Percentiles rank a stretch among this genome's conserved stretches.
phyloP scores from a whole-genome alignment of 2,888 invertebrate genomes.

The Bombylius major region DNA sequence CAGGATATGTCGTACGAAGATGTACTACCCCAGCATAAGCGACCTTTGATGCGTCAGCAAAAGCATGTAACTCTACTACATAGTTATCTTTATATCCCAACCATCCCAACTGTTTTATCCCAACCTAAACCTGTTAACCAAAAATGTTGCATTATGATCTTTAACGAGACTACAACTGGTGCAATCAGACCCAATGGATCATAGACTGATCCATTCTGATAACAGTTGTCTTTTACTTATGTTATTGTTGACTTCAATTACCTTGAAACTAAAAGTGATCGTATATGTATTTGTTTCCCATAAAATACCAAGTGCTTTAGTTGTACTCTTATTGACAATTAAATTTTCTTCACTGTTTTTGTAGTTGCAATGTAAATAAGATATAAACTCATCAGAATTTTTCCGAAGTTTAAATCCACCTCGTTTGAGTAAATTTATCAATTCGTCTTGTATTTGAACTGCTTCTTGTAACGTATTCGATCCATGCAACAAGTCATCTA shows the following conservation, averaged over 20 bases:
- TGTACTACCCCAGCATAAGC: background rate
- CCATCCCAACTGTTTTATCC: background rate
- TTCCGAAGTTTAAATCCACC: conserved; percentile 12
- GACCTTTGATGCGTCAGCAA: conserved; percentile 6
- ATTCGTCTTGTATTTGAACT: conserved; percentile 5
- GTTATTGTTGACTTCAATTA: no score
- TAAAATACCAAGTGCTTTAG: no score
- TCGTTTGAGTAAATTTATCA: conserved; percentile 2
- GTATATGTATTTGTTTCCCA: no score
- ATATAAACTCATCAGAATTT: conserved; percentile 1
- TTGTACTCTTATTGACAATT: no score
- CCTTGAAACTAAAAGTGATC: no score
- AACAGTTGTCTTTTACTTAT: no score
- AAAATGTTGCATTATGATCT: background rate
- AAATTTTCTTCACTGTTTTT: no score
- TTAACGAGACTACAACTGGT: no score
- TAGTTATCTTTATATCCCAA: background rate
- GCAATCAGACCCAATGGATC: no score
- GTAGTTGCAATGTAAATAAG: no score
- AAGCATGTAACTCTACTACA: conserved; percentile 3
- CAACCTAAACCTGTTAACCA: background rate
- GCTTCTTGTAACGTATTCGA: conserved; percentile 9
- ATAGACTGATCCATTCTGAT: no score
- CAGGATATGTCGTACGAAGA: no score
- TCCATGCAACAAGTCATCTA: conserved; percentile 16